Conservation (phyloP, 2,797 vertebrate species). For the Spinus pinus region DNA sequence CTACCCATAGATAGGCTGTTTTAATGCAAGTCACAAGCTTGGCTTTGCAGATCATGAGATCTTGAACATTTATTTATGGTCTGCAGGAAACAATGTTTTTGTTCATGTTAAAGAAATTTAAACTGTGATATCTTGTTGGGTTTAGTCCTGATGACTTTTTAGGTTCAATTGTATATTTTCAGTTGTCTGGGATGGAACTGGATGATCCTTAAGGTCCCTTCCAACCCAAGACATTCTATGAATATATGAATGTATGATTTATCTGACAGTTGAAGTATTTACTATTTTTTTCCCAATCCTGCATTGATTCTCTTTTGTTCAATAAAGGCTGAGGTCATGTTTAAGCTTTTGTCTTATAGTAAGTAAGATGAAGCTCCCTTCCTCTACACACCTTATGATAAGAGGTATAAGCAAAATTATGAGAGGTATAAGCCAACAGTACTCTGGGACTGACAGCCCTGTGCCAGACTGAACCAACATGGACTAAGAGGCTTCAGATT, state of each 20-base stretch:
- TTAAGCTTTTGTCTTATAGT: background rate
- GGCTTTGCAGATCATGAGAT: background rate
- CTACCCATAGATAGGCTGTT: background rate
- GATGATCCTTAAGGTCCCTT: background rate
- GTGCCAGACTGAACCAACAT: background rate
- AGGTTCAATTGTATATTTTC: background rate
- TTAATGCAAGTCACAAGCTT: background rate
- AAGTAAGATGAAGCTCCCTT: background rate
- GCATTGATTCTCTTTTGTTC: background rate
- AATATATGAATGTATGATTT: background rate
- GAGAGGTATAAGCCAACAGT: background rate
- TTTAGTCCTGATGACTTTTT: background rate
- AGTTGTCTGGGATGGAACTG: background rate
- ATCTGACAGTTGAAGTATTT: background rate
- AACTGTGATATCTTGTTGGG: background rate
- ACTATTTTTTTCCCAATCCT: background rate
- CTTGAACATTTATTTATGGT: background rate
- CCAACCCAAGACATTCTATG: background rate
- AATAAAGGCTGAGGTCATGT: background rate
- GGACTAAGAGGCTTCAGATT: background rate
- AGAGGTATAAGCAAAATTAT: background rate
- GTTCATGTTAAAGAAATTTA: too few relatives aligned
- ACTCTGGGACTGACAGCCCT: background rate
- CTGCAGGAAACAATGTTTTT: background rate
- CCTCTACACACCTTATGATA: background rate